phyloP scores from a whole-genome alignment of 2,113 vertebrate genomes.

The Oxyura jamaicensis region DNA sequence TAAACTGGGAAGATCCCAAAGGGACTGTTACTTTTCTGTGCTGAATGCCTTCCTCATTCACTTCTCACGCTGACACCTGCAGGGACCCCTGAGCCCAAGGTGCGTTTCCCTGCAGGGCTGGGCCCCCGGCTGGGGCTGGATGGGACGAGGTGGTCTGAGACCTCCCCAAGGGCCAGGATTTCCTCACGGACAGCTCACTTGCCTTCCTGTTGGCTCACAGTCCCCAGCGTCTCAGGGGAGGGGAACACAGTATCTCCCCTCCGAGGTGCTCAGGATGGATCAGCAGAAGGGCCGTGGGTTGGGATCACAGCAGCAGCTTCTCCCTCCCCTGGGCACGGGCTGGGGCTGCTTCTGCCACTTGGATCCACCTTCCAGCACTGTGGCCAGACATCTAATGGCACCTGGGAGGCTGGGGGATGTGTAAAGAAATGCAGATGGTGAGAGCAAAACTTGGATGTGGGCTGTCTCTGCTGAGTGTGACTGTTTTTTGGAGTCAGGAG shows the following conservation, averaged over 20 bases:
- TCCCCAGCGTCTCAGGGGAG: background rate
- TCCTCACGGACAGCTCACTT: rapidly evolving
- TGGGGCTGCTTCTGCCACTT: background rate
- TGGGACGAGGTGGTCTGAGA: background rate
- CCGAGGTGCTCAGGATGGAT: background rate
- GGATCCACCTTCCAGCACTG: background rate
- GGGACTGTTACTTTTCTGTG: conserved; percentile 51
- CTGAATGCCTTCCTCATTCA: conserved; percentile 51
- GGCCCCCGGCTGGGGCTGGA: background rate
- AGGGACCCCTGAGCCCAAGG: background rate
- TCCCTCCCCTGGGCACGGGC: background rate
- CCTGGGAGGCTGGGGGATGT: background rate
- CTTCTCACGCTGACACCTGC: conserved; percentile 51
- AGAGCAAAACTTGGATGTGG: background rate
- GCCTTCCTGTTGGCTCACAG: background rate
- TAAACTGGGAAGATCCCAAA: conserved; percentile 55
- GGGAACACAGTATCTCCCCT: background rate
- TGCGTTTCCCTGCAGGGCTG: background rate
- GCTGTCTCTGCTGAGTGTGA: background rate
- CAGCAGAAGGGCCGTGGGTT: background rate
- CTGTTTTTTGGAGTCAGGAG: background rate
- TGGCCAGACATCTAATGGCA: background rate
- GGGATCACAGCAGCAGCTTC: background rate
- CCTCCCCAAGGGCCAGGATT: background rate
- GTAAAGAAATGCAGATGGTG: background rate